These are phyloP conservation scores for Sycophila sp. DNA, from an alignment of 1,140 invertebrate species.

Conservation along the genomic window DNA sequence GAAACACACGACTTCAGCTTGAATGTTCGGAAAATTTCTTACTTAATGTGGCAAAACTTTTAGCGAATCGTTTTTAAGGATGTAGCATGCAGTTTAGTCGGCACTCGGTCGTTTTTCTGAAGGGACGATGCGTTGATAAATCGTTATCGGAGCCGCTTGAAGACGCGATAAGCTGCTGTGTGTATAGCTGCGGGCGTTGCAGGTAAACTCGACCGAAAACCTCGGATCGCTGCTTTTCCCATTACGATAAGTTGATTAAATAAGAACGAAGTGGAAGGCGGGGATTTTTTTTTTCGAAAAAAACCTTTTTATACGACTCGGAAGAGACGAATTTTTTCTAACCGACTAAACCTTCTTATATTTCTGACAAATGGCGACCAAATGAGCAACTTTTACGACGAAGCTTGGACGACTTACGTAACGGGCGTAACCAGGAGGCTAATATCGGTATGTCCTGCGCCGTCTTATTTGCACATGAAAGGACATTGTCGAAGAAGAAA, in stretches of 20 bases:
- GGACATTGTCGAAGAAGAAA: constrained; percentile 48
- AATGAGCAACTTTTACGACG: neutral
- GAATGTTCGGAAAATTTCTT: no score
- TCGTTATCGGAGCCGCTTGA: constrained; percentile 14
- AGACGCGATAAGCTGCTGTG: constrained; percentile 18
- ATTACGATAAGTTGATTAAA: constrained; percentile 49
- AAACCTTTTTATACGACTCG: neutral
- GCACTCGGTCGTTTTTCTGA: constrained; percentile 21
- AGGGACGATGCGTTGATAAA: constrained; percentile 29
- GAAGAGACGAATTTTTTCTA: neutral
- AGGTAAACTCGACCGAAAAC: no score
- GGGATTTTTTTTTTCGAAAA: neutral
- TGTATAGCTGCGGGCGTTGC: no score
- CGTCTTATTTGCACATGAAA: constrained; percentile 53
- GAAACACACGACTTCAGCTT: no score
- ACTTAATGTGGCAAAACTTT: no score
- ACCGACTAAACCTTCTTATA: neutral
- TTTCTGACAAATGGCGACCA: no score
- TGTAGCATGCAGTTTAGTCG: constrained; percentile 20
- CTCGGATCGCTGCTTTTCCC: constrained; percentile 38
- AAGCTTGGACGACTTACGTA: constrained; percentile 20
- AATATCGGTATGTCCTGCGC: constrained; percentile 1
- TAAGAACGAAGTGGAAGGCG: constrained; percentile 22
- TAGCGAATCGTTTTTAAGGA: no score
- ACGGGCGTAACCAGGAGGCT: neutral